Conservation (phyloP, 2,113 vertebrate species). For the Semicossyphus pulcher region DNA sequence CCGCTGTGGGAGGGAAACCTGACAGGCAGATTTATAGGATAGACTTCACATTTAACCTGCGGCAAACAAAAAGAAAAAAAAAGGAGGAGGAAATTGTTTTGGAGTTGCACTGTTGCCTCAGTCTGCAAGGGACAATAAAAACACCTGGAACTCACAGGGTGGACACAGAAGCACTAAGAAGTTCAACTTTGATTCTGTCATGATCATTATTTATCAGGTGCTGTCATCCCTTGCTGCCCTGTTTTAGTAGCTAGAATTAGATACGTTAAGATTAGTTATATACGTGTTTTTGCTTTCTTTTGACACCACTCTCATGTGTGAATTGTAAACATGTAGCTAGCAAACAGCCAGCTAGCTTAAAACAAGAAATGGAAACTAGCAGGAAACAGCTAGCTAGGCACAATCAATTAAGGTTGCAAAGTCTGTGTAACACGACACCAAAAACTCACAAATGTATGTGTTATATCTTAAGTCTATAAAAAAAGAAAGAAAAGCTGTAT, state of each 20-base stretch:
- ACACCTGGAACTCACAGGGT: constrained; percentile 1
- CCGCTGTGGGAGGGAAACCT: constrained; percentile 60
- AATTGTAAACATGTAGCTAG: not conserved
- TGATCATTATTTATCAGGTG: not conserved
- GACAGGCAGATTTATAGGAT: constrained; percentile 71
- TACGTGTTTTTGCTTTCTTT: not conserved
- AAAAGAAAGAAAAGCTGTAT: no score
- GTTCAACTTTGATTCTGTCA: not conserved
- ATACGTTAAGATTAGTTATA: no score
- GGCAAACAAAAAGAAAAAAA: constrained; percentile 38
- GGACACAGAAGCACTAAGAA: not conserved
- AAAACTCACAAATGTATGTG: no score
- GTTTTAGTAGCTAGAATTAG: no score
- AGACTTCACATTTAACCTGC: constrained; percentile 57
- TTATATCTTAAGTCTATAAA: no score
- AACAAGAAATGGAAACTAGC: not conserved
- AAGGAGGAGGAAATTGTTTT: constrained; percentile 32
- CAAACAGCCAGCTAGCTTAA: not conserved
- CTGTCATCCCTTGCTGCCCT: not conserved
- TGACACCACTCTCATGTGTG: not conserved
- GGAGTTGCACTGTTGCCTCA: constrained; percentile 28
- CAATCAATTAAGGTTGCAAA: not conserved
- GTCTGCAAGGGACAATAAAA: constrained; percentile 43
- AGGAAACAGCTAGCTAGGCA: not conserved
- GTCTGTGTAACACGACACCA: not conserved